Evolutionary conservation across 2,113 vertebrate species (phyloP).

Genomic region (Gymnobelideus leadbeateri): DNA sequence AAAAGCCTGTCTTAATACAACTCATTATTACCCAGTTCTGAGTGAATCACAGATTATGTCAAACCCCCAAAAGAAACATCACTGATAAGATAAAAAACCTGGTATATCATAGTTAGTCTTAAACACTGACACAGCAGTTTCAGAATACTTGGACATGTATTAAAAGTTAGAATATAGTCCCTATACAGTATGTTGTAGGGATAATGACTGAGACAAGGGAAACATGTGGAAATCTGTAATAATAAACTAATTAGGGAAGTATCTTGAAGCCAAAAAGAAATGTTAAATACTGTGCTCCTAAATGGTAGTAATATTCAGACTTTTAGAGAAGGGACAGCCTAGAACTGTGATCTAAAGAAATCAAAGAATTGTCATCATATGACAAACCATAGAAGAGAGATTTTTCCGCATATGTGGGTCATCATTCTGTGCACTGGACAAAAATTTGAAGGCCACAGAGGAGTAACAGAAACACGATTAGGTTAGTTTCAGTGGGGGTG

Average conservation of each 20-base stretch:
- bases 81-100: conserved; percentile 29
- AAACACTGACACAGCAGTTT: conserved; percentile 14
- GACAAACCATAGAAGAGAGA: background rate
- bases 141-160: background rate
- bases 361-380: background rate
- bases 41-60: conserved; percentile 6
- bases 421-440: background rate
- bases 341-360: conserved; percentile 18
- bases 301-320: background rate
- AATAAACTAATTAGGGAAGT: background rate
- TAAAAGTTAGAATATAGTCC: background rate
- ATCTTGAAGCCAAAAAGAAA: background rate
- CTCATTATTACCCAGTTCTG: background rate
- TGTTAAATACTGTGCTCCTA: background rate
- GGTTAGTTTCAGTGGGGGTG: background rate
- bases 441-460: conserved; percentile 9
- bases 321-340: background rate
- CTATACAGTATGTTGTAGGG: background rate
- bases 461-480: background rate
- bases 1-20: background rate
- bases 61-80: conserved; percentile 5
- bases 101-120: background rate
- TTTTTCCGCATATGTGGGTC: conserved; percentile 26
- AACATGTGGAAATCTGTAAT: conserved; percentile 27
- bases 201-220: conserved; percentile 18